Evolutionary conservation across 2,888 invertebrate genomes (phyloP).

Genomic region (Stenodema calcarata): DNA sequence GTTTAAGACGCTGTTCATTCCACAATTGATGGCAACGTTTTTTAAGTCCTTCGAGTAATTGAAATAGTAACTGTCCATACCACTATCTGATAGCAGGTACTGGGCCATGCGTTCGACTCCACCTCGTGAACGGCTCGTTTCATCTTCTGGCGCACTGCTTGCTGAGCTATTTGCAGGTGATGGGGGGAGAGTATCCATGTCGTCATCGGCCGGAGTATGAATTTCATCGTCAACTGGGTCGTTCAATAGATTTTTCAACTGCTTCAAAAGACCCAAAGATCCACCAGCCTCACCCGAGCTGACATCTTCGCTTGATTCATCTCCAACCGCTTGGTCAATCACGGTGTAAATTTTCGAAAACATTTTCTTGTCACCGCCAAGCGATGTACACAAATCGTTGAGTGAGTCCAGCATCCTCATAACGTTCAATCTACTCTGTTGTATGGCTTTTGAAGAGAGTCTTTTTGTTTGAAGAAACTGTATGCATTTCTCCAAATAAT

Average conservation of each 20-base stretch:
- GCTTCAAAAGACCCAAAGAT: conserved; percentile 22
- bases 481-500: conserved; percentile 21
- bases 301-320: not conserved
- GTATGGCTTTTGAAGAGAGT: not conserved
- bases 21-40: not conserved
- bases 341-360: not conserved
- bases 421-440: conserved; percentile 4
- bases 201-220: not conserved
- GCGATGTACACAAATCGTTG: conserved; percentile 2
- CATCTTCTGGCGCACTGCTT: not conserved
- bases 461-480: conserved; percentile 18
- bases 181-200: not conserved
- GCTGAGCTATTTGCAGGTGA: not conserved
- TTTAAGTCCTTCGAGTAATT: not conserved
- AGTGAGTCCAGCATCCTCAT: conserved; percentile 19
- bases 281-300: not conserved
- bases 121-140: not conserved
- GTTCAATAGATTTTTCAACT: conserved; percentile 26
- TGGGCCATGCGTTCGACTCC: conserved; percentile 21
- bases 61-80: conserved; percentile 4
- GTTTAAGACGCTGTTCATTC: conserved; percentile 21
- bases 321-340: not conserved
- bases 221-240: not conserved
- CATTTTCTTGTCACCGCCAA: conserved; percentile 4
- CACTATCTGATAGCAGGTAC: conserved; percentile 21